A percentile compares a stretch with the other conserved stretches of the same genome.
These are phyloP conservation scores for Calephelis virginiensis DNA, from an alignment of 1,140 invertebrate genomes.

Conservation along the genomic window DNA sequence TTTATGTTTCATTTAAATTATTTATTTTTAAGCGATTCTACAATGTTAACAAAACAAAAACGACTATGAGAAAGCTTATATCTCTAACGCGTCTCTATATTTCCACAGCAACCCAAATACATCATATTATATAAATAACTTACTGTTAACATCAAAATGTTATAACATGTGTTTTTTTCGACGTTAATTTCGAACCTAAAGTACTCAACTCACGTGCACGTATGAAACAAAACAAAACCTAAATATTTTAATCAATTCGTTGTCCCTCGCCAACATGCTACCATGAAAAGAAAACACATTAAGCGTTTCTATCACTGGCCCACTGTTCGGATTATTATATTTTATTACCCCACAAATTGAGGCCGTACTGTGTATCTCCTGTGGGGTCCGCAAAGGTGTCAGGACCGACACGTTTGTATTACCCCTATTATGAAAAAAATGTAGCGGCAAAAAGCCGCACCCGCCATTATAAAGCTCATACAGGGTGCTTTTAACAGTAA, in stretches of 20 bases:
- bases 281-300: conserved; percentile 23
- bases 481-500: conserved; percentile 62
- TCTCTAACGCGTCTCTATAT: too few species aligned
- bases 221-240: background rate
- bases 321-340: conserved; percentile 58
- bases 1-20: too few species aligned
- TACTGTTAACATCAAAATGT: too few species aligned
- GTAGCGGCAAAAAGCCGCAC: conserved; percentile 60
- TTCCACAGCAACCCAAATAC: too few species aligned
- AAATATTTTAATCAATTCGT: conserved; percentile 15
- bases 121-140: too few species aligned
- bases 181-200: too few species aligned
- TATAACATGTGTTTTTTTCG: too few species aligned
- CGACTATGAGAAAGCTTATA: too few species aligned
- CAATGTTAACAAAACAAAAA: too few species aligned
- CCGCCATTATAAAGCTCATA: conserved; percentile 50
- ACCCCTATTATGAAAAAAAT: conserved; percentile 57
- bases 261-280: conserved; percentile 16
- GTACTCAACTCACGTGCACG: background rate
- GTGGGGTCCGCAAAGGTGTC: conserved; percentile 73
- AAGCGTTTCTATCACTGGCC: conserved; percentile 28
- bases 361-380: conserved; percentile 52
- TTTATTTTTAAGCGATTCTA: too few species aligned
- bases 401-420: conserved; percentile 68
- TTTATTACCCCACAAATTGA: conserved; percentile 72